phyloP scores from a whole-genome alignment of 2,888 invertebrate species.

The Platerodrilus igneus region DNA sequence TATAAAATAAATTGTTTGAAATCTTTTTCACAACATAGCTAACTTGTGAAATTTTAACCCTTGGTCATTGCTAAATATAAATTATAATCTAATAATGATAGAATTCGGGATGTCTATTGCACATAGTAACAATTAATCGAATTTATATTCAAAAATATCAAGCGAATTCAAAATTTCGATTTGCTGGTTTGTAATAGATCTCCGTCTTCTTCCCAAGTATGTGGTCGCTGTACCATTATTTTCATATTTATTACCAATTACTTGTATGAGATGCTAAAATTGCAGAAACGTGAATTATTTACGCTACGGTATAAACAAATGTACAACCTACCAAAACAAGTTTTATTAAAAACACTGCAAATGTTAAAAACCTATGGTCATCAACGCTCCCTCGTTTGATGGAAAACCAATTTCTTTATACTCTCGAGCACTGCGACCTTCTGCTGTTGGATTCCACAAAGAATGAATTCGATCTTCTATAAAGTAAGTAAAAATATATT shows the following conservation, averaged over 20 bases:
- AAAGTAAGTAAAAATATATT: slow-evolving; percentile 11
- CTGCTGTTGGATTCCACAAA: slow-evolving; percentile 26
- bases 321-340: slow-evolving; percentile 65
- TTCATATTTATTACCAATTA: slow-evolving; percentile 58
- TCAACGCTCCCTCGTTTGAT: slow-evolving; percentile 72
- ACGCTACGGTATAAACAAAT: neutral
- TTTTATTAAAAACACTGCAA: slow-evolving; percentile 80
- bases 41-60: too few species aligned
- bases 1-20: too few species aligned
- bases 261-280: slow-evolving; percentile 65
- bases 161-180: too few species aligned
- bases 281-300: too few species aligned
- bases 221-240: slow-evolving; percentile 50
- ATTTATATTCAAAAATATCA: too few species aligned
- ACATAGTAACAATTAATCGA: too few species aligned
- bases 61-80: too few species aligned
- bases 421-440: slow-evolving; percentile 31
- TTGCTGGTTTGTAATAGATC: too few species aligned
- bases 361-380: slow-evolving; percentile 79
- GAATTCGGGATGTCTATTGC: too few species aligned
- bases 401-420: slow-evolving; percentile 63
- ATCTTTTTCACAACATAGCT: too few species aligned
- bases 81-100: too few species aligned
- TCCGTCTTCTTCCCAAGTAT: slow-evolving; percentile 36
- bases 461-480: slow-evolving; percentile 31